Conservation (phyloP, 2,113 vertebrate genomes). For the Raja brachyura region DNA sequence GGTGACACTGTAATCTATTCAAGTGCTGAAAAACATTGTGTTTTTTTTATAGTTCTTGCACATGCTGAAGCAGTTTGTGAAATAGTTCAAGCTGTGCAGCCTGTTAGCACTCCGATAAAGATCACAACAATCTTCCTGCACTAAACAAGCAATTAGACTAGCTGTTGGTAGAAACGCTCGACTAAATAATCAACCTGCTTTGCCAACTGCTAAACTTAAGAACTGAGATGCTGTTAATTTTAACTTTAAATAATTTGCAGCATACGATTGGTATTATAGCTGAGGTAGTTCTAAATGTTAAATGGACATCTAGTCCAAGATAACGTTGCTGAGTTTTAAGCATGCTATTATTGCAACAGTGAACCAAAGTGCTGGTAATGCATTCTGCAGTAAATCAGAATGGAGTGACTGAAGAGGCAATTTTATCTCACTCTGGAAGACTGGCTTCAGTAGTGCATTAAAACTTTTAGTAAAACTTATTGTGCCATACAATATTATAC, state of each 20-base stretch:
- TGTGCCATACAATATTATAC: neutral
- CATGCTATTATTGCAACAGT: neutral
- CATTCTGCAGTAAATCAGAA: neutral
- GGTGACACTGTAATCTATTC: no score
- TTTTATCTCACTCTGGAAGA: neutral
- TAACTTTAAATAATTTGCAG: neutral
- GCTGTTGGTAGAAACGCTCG: neutral
- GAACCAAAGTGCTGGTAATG: neutral
- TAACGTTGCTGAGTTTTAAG: neutral
- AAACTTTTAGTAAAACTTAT: neutral
- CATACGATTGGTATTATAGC: neutral
- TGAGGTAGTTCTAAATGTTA: neutral
- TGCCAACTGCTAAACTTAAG: conserved; percentile 5
- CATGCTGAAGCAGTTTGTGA: neutral
- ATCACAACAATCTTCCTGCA: neutral
- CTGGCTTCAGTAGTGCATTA: neutral
- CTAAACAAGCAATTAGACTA: conserved; percentile 21
- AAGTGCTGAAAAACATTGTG: no score
- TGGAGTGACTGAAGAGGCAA: neutral
- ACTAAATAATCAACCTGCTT: neutral
- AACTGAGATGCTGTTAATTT: neutral
- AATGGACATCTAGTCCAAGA: neutral
- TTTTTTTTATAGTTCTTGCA: neutral
- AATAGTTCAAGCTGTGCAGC: conserved; percentile 7
- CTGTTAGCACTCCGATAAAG: neutral